Conservation (phyloP, 2,113 vertebrate species). For the Cromileptes altivelis region DNA sequence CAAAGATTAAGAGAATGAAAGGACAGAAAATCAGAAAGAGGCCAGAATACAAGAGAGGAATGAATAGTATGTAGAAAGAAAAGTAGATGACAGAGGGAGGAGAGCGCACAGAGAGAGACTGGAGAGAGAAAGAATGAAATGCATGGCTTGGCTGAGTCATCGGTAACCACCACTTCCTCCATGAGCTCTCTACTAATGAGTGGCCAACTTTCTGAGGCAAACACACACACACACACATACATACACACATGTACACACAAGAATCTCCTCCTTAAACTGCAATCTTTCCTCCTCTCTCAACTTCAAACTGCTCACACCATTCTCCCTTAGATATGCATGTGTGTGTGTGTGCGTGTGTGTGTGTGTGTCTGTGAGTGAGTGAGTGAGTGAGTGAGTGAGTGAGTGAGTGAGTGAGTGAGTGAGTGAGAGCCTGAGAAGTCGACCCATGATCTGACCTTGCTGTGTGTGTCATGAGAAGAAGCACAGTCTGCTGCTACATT, state of each 20-base stretch:
- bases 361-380: neutral
- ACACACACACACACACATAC: constrained; percentile 15
- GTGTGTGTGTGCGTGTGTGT: constrained; percentile 5
- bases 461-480: constrained; percentile 65
- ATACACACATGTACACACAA: neutral
- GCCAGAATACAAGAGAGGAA: constrained; percentile 51
- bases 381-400: neutral
- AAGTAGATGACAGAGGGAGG: constrained; percentile 50
- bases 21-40: constrained; percentile 35
- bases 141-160: constrained; percentile 76
- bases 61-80: constrained; percentile 60
- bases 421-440: constrained; percentile 38
- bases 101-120: constrained; percentile 24
- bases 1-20: constrained; percentile 9
- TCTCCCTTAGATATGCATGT: neutral
- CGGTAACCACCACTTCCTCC: constrained; percentile 74
- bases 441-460: constrained; percentile 36
- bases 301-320: constrained; percentile 20
- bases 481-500: neutral
- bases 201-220: constrained; percentile 65
- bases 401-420: neutral
- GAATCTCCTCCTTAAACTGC: constrained; percentile 11
- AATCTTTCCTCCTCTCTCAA: constrained; percentile 17
- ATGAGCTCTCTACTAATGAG: constrained; percentile 70
- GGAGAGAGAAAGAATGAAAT: constrained; percentile 61